Percentiles rank a stretch among this genome's conserved stretches.
Evolutionary conservation across 2,888 invertebrate genomes (phyloP).

Genomic region (Neoascia interrupta): DNA sequence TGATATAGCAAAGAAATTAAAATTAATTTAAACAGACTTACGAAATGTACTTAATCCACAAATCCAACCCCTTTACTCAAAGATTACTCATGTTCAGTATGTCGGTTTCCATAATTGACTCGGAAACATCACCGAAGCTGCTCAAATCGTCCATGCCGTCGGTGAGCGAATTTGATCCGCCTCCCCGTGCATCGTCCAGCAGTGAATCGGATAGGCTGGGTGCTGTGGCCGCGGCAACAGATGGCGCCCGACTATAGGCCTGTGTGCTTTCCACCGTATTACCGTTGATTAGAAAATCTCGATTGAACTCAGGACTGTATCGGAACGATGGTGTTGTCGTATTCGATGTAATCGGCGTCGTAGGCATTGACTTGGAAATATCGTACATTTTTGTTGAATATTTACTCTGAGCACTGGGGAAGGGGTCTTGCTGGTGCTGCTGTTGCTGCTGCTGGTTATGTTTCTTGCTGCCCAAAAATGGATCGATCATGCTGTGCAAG

Average conservation of each 20-base stretch:
- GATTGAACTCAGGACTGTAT: slow-evolving; percentile 80
- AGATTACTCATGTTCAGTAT: slow-evolving; percentile 74
- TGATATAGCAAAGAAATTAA: no score
- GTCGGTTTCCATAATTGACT: slow-evolving; percentile 77
- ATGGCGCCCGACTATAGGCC: slow-evolving; percentile 67
- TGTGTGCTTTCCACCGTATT: slow-evolving; percentile 81
- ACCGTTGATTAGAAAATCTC: slow-evolving; percentile 83
- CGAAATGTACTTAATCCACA: slow-evolving; percentile 68
- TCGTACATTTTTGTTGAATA: slow-evolving; percentile 78
- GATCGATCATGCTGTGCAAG: slow-evolving; percentile 73
- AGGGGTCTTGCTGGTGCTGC: slow-evolving; percentile 64
- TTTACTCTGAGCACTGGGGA: slow-evolving; percentile 57
- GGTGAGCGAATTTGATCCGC: slow-evolving; percentile 56
- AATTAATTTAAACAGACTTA: slow-evolving; percentile 46
- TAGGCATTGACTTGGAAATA: slow-evolving; percentile 88
- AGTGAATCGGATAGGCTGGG: slow-evolving; percentile 53
- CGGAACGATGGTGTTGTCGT: slow-evolving; percentile 81
- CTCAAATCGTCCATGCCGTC: slow-evolving; percentile 61
- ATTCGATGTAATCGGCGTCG: slow-evolving; percentile 84
- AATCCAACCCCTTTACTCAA: slow-evolving; percentile 66
- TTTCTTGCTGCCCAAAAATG: slow-evolving; percentile 43
- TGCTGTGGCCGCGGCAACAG: slow-evolving; percentile 28
- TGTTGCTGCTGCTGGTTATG: slow-evolving; percentile 67
- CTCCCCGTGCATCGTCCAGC: slow-evolving; percentile 50
- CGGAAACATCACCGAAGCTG: slow-evolving; percentile 73